A percentile compares a stretch with the other conserved stretches of the same genome.
These are phyloP conservation scores for Euplexia lucipara DNA, from an alignment of 2,888 invertebrate species.

Conservation along the genomic window DNA sequence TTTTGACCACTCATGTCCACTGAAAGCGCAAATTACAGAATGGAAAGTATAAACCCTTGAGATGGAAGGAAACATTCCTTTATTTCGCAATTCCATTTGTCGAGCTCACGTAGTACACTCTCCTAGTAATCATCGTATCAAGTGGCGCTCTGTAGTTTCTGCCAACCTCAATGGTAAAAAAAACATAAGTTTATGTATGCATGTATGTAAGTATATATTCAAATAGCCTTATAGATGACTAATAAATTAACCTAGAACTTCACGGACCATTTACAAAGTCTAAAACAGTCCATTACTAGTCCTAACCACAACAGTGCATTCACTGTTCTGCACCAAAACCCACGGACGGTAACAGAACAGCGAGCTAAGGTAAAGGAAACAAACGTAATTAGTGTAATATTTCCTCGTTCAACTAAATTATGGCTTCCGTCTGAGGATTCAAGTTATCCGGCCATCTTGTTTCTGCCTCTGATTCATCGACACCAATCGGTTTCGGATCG, in stretches of 20 bases:
- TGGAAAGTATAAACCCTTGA: too few relatives aligned
- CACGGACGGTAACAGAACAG: conserved; percentile 53
- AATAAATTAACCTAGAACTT: conserved; percentile 19
- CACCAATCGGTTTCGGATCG: conserved; percentile 47
- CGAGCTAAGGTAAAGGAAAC: conserved; percentile 56
- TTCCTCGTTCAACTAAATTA: conserved; percentile 52
- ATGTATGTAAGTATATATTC: too few relatives aligned
- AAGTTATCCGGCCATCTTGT: conserved; percentile 43
- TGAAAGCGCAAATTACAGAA: too few relatives aligned
- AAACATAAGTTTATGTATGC: too few relatives aligned
- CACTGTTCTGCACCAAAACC: conserved; percentile 56
- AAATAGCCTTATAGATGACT: background rate
- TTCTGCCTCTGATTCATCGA: conserved; percentile 28
- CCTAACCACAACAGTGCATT: conserved; percentile 34
- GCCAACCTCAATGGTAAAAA: too few relatives aligned
- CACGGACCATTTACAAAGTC: conserved; percentile 15
- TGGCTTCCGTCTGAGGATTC: conserved; percentile 52
- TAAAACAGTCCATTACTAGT: conserved; percentile 7
- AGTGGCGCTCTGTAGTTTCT: too few relatives aligned
- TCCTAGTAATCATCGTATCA: too few relatives aligned
- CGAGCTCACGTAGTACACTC: too few relatives aligned
- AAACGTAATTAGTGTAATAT: conserved; percentile 51
- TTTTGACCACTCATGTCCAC: too few relatives aligned
- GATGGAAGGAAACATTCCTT: too few relatives aligned
- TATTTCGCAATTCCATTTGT: too few relatives aligned